Conservation (phyloP, 2,888 invertebrate species). For the Heterodera filipjevi region DNA sequence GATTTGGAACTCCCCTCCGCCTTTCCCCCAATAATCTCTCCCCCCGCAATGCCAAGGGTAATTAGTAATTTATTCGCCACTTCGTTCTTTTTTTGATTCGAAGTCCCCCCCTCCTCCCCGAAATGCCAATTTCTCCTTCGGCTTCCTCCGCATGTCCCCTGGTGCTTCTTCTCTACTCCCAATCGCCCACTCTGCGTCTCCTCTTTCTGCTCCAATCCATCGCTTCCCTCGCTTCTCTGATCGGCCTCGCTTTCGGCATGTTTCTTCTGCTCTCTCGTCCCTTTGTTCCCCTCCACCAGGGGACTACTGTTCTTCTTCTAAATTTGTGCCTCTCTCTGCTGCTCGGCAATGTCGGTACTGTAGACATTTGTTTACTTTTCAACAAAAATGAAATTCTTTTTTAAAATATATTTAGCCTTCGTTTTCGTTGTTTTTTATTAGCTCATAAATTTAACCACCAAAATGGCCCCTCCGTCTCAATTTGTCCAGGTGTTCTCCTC, state of each 20-base stretch:
- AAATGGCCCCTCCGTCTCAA: no score
- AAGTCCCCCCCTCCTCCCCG: no score
- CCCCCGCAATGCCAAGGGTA: no score
- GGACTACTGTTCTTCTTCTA: conserved; percentile 32
- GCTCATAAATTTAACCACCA: no score
- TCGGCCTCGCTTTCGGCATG: conserved; percentile 29
- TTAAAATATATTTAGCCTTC: no score
- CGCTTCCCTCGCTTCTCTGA: conserved; percentile 31
- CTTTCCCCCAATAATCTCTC: no score
- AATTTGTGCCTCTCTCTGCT: conserved; percentile 30
- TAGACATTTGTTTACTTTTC: neutral
- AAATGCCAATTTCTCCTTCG: neutral
- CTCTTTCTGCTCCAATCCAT: conserved; percentile 36
- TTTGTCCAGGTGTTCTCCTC: conserved; percentile 38
- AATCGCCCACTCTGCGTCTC: conserved; percentile 34
- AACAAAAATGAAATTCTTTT: conserved; percentile 22
- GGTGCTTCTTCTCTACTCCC: conserved; percentile 7
- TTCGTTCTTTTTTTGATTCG: neutral
- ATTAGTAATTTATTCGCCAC: no score
- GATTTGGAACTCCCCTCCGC: no score
- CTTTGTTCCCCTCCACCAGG: conserved; percentile 20
- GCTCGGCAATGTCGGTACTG: conserved; percentile 38
- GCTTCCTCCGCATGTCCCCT: conserved; percentile 5
- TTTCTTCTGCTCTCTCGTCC: conserved; percentile 29
- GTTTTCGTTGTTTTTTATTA: no score